Evolutionary conservation across 92 coral and sea anemone genomes (phyloP).

Genomic region (Muricea muricata): DNA sequence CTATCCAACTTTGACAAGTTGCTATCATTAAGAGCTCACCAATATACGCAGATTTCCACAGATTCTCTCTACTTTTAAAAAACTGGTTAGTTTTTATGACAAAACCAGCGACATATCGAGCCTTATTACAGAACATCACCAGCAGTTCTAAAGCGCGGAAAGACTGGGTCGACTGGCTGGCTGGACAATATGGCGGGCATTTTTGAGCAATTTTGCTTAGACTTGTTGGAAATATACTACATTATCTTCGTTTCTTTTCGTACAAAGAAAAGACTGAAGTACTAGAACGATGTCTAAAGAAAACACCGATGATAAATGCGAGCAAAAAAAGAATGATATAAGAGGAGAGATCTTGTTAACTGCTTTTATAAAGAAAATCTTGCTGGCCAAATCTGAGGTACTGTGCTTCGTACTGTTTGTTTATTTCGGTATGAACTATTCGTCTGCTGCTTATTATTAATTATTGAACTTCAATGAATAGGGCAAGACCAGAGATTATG

Average conservation of each 20-base stretch:
- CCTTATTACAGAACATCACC: neutral
- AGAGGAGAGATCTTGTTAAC: conserved; percentile 33
- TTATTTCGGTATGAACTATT: too few relatives aligned
- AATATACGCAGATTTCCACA: neutral
- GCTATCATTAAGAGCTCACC: neutral
- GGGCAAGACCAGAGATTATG: conserved; percentile 90
- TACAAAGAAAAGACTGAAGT: conserved; percentile 21
- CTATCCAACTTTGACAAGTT: neutral
- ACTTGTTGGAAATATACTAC: neutral
- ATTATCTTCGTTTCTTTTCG: neutral
- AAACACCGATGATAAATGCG: neutral
- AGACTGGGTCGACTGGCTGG: neutral
- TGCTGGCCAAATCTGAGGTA: conserved; percentile 13
- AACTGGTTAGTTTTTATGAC: neutral
- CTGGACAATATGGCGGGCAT: conserved; percentile 14
- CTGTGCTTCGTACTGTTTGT: neutral
- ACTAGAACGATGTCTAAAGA: neutral
- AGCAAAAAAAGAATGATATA: neutral
- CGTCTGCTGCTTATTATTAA: too few relatives aligned
- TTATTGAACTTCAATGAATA: too few relatives aligned
- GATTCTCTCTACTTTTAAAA: neutral
- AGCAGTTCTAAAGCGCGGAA: neutral
- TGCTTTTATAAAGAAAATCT: conserved; percentile 19
- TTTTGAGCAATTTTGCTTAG: neutral
- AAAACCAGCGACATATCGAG: neutral